Conservation (phyloP, 2,797 vertebrate genomes). For the Takifugu ocellatus region DNA sequence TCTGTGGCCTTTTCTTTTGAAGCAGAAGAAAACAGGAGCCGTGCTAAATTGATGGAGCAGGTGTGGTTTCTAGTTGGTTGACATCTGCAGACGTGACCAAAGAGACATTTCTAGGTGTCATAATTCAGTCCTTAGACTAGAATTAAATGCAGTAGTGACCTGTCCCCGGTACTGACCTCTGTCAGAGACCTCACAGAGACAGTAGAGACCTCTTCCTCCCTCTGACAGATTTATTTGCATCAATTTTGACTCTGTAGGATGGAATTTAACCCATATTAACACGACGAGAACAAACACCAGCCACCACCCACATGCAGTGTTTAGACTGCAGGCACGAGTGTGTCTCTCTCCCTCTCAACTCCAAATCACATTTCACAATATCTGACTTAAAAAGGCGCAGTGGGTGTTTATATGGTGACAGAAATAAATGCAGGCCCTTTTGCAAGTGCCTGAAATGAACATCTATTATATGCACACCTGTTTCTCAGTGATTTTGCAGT, state of each 20-base stretch:
- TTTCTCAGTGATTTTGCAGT: too few species aligned
- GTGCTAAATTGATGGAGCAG: slow-evolving; percentile 10
- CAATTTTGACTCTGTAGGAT: slow-evolving; percentile 46
- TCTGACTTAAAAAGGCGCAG: too few species aligned
- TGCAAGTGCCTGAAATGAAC: too few species aligned
- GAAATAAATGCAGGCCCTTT: too few species aligned
- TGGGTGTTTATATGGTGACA: too few species aligned
- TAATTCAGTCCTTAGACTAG: slow-evolving; percentile 9
- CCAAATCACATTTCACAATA: too few species aligned
- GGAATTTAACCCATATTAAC: slow-evolving; percentile 54
- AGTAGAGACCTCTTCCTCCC: slow-evolving; percentile 30
- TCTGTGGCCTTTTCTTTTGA: slow-evolving; percentile 9
- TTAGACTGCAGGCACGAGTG: slow-evolving; percentile 13
- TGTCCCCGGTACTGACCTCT: slow-evolving; percentile 28
- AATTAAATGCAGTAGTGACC: slow-evolving; percentile 9
- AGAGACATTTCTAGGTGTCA: background rate
- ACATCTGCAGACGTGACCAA: slow-evolving; percentile 18
- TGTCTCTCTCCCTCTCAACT: background rate
- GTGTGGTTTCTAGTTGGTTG: slow-evolving; percentile 24
- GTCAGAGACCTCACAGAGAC: slow-evolving; percentile 12
- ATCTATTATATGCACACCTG: too few species aligned
- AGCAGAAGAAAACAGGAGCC: background rate
- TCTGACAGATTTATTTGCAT: slow-evolving; percentile 36
- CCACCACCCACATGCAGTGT: slow-evolving; percentile 21
- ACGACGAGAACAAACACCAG: slow-evolving; percentile 23